Conservation (phyloP, 2,888 invertebrate genomes). For the Hermaeophaga mercurialis region DNA sequence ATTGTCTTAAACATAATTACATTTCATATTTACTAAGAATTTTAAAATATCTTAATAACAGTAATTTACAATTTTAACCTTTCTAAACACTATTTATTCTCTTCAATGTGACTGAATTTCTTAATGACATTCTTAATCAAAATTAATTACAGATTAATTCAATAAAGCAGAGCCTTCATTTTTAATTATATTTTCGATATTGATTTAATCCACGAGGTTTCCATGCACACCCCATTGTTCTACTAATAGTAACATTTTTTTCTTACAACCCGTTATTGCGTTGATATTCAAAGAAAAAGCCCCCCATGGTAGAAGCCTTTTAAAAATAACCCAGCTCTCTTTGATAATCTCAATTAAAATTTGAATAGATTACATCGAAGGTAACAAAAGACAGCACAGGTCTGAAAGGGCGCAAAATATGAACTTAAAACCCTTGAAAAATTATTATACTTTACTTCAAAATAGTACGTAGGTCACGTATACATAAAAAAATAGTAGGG, state of each 20-base stretch:
- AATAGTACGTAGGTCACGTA: background rate
- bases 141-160: no score
- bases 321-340: conserved; percentile 15
- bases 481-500: no score
- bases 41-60: no score
- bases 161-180: background rate
- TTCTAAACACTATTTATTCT: no score
- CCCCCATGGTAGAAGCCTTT: conserved; percentile 10
- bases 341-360: conserved; percentile 27
- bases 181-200: background rate
- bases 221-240: background rate
- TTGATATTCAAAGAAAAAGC: conserved; percentile 10
- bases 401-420: conserved; percentile 20
- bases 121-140: no score
- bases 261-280: conserved; percentile 2
- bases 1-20: no score
- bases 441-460: conserved; percentile 10
- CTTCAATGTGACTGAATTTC: no score
- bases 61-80: no score
- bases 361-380: conserved; percentile 28
- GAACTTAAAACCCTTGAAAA: conserved; percentile 21
- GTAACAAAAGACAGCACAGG: conserved; percentile 20
- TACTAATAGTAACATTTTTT: conserved; percentile 4
- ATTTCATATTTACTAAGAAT: no score
- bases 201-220: background rate